Base-by-base conservation (phyloP, 1,140 invertebrate species). In the Chlorops oryzae region DNA sequence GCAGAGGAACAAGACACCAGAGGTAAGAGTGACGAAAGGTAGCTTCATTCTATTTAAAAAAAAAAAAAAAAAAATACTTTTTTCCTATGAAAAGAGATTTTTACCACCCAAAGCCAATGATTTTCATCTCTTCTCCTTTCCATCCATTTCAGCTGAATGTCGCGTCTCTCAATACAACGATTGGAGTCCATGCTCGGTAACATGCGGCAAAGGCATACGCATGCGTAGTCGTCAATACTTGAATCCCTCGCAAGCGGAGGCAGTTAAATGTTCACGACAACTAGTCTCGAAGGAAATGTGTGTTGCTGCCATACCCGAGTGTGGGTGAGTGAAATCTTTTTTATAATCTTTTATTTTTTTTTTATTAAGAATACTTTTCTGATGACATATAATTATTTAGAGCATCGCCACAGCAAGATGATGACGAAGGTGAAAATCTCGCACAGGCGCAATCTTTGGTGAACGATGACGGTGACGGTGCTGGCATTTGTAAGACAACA, bases 271-370 rank as follows among this genome's bases (percentile, higher is more conserved):
- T 71, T 83, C 85, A 57, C 77, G 87, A 27, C 90, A 93, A 68
- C 74, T 92, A 38, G 78, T 89, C 24, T 84, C 85, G 43, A 91
- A 89, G 70, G 89, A 92, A 75, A 91, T 92, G 88, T 92, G 88
- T 64, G 84, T 88, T 24, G 84, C 86, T 9, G 71, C 74, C 24
- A 65, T 82, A 10, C 71, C 85, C 0, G 84, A 86, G 62, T 91
- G 89, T 69, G 74, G 79, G 83, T 85, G 59, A 80, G 81, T 73
- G 21, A 3, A 32, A n/a, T n/a, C n/a, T n/a, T n/a, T n/a, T 17
- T 10, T 24, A 5, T n/a, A 44, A 44, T 25, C 28, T 3, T 44
- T 23, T 13, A 13, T 3, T 15, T 3, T 35, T 35, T n/a, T n/a
- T n/a, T n/a, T n/a, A n/a, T n/a, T n/a, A n/a, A n/a, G n/a, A n/a